Conservation (phyloP, 2,113 vertebrate genomes). For the Herpetotheres cachinnans region DNA sequence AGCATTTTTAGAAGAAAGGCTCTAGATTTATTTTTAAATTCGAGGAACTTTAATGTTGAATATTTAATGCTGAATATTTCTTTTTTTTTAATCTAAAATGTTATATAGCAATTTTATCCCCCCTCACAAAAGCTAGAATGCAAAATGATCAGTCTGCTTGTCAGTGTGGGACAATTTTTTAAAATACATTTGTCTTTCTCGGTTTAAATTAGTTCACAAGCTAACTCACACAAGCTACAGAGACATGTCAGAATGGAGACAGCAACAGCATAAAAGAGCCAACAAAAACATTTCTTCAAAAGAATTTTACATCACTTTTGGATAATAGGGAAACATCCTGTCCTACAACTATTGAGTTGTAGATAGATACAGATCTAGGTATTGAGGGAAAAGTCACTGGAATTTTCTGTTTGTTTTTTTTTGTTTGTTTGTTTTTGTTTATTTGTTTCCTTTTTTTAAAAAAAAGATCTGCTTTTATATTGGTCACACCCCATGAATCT, state of each 20-base stretch:
- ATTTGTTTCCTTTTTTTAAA: accelerated
- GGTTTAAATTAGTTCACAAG: constrained; percentile 54
- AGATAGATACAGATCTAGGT: not conserved
- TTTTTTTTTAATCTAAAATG: constrained; percentile 41
- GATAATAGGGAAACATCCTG: constrained; percentile 42
- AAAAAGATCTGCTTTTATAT: not conserved
- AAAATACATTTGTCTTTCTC: constrained; percentile 43
- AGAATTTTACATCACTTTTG: constrained; percentile 46
- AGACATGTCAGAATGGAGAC: constrained; percentile 37
- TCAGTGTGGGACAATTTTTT: constrained; percentile 42
- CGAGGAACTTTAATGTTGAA: constrained; percentile 20
- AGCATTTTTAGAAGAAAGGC: constrained; percentile 32
- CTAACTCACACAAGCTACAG: constrained; percentile 9
- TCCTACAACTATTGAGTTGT: not conserved
- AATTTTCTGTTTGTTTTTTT: not conserved
- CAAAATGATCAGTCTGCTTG: constrained; percentile 29
- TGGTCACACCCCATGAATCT: not conserved
- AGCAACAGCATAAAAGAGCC: constrained; percentile 11
- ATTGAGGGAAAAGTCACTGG: not conserved
- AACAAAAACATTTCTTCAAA: constrained; percentile 62
- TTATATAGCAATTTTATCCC: constrained; percentile 10
- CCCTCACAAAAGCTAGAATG: constrained; percentile 13
- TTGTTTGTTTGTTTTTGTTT: not conserved
- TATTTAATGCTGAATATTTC: constrained; percentile 40
- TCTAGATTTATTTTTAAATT: constrained; percentile 56